These are phyloP conservation scores for Diphyllodes magnificus DNA, from an alignment of 2,113 vertebrate species.

Conservation along the genomic window DNA sequence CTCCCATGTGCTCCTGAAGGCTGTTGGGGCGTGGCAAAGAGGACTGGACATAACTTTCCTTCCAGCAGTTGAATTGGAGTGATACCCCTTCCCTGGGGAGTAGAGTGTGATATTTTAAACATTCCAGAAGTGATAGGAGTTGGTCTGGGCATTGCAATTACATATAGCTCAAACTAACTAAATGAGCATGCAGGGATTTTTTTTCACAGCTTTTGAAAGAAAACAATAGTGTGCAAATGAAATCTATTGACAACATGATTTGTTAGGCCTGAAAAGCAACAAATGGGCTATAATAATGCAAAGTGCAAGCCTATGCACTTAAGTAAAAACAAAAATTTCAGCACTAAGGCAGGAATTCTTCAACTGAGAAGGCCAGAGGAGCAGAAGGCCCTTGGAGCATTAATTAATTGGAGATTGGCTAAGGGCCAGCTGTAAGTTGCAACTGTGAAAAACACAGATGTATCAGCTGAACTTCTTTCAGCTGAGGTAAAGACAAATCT, in stretches of 20 bases:
- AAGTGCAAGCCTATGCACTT: neutral
- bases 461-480: neutral
- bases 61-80: neutral
- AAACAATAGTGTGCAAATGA: neutral
- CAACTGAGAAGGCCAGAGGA: neutral
- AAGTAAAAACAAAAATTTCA: neutral
- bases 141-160: neutral
- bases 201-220: neutral
- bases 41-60: neutral
- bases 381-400: neutral
- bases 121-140: fast-evolving
- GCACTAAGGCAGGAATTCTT: neutral
- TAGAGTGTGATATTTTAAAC: neutral
- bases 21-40: neutral
- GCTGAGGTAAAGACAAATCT: neutral
- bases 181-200: neutral
- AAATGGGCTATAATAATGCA: neutral
- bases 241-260: neutral
- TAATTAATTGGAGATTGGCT: neutral
- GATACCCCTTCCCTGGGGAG: neutral
- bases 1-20: fast-evolving
- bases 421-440: neutral
- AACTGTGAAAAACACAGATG: neutral
- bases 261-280: neutral
- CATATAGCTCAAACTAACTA: neutral